Conservation (phyloP, 2,888 invertebrate species). For the Megalurothrips usitatus region DNA sequence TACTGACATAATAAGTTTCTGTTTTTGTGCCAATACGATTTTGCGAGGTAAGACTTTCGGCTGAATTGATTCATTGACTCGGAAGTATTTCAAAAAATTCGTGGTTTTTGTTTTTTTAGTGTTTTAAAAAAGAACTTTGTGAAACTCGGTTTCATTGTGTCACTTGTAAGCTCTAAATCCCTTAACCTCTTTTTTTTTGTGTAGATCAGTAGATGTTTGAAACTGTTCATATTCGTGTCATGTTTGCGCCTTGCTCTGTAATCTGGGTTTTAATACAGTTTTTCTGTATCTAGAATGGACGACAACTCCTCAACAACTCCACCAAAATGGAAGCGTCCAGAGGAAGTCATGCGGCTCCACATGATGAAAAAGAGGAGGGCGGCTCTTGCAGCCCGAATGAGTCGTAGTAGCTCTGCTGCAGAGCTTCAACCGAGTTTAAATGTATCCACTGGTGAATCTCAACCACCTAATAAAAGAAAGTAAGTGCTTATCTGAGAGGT, state of each 20-base stretch:
- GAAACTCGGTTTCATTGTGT: background rate
- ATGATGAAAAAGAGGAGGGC: constrained; percentile 71
- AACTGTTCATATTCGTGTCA: background rate
- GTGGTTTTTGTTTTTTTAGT: too few relatives aligned
- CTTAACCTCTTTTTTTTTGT: background rate
- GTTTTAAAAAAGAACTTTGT: background rate
- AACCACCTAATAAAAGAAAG: constrained; percentile 61
- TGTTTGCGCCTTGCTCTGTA: background rate
- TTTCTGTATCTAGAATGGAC: background rate
- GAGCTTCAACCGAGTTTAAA: constrained; percentile 22
- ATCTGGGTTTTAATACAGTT: background rate
- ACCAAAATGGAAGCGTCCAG: constrained; percentile 53
- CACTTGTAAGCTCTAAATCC: background rate
- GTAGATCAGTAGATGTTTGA: background rate
- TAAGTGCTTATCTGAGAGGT: background rate
- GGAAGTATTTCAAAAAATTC: too few relatives aligned
- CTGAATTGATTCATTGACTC: too few relatives aligned
- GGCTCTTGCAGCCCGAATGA: constrained; percentile 67
- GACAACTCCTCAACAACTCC: constrained; percentile 35
- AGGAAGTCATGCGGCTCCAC: constrained; percentile 66
- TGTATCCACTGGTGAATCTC: background rate
- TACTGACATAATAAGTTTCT: too few relatives aligned
- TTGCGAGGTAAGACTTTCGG: too few relatives aligned
- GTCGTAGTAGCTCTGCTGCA: constrained; percentile 40
- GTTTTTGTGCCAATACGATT: too few relatives aligned